Base-by-base conservation (phyloP, 1,140 invertebrate species). In the Pseudomyrmex sp. region DNA sequence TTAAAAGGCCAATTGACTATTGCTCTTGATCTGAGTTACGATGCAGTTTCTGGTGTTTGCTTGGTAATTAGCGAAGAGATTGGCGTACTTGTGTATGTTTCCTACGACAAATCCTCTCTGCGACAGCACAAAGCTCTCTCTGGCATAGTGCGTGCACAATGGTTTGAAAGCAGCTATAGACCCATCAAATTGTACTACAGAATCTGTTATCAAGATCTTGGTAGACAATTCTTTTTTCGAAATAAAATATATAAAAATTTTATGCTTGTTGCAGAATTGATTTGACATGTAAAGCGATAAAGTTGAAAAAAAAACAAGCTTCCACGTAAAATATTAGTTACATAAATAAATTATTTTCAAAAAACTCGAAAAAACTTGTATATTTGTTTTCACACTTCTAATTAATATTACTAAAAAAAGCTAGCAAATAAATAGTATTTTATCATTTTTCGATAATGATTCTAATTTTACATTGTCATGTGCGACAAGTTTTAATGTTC, bases 11-110 rank as follows among this genome's bases (percentile, higher is more conserved):
- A 15, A 63, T 35, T 18, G 12, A n/a, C 26, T 23, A 62, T 18
- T 12, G 15, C 48, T 58, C 52, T 20, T 23, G 48, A 70, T 54
- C 18, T 10, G 52, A 56, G 44, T 59, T 48, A 58, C 48, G 20
- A 15, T 23, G 52, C 52, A 48, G 18, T 61, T 59, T 20, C 12
- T 52, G 56, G 66, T 48, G 52, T 66, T 66, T 1, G 48, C 46
- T 66, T 48, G n/a, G 10, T 66, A 66, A 66, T 66, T 66, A 66
- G 10, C 65, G 2, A 66, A 66, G 18, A 13, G 65, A 66, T 20
- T 48, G 65, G 20, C 44, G 63, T 66, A 48, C 65, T 66, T 66
- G 15, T 10, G 62, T 35, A 44, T 65, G 44, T 23, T 66, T 66
- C 48, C 18, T 48, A 20, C 26, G 63, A 18, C 26, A 65, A 18